Conservation (phyloP, 2,797 vertebrate genomes). For the Chloroceryle amazona region DNA sequence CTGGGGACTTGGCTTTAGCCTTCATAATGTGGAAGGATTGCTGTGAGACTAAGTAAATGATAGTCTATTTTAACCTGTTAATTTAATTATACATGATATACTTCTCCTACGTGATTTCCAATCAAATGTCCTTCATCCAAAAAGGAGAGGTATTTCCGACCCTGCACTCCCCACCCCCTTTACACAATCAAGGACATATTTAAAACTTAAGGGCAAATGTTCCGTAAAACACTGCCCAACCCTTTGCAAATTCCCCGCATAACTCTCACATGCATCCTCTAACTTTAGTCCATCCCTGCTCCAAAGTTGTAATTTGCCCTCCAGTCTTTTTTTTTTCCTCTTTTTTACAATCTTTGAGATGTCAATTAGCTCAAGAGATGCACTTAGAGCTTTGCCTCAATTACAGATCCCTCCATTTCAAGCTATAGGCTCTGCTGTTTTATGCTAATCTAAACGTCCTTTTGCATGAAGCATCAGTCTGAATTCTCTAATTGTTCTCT, state of each 20-base stretch:
- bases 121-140: neutral
- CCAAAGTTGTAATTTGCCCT: slow-evolving; percentile 58
- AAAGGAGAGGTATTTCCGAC: neutral
- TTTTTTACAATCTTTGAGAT: slow-evolving; percentile 39
- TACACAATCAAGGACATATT: slow-evolving; percentile 35
- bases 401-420: slow-evolving; percentile 58
- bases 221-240: slow-evolving; percentile 66
- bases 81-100: neutral
- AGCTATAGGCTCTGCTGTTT: neutral
- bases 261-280: slow-evolving; percentile 54
- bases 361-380: slow-evolving; percentile 67
- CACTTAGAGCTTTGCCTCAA: slow-evolving; percentile 48
- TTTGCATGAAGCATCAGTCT: slow-evolving; percentile 36
- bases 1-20: neutral
- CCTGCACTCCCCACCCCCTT: neutral
- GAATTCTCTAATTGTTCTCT: slow-evolving; percentile 57
- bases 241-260: slow-evolving; percentile 66
- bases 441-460: slow-evolving; percentile 30
- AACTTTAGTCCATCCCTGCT: slow-evolving; percentile 29
- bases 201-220: slow-evolving; percentile 76
- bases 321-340: neutral
- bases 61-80: neutral
- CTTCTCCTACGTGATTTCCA: neutral
- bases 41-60: neutral
- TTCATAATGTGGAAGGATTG: neutral